A percentile compares a stretch with the other conserved stretches of the same genome.
Evolutionary conservation across 2,113 vertebrate species (phyloP).

Genomic region (Muntiacus muntjak): DNA sequence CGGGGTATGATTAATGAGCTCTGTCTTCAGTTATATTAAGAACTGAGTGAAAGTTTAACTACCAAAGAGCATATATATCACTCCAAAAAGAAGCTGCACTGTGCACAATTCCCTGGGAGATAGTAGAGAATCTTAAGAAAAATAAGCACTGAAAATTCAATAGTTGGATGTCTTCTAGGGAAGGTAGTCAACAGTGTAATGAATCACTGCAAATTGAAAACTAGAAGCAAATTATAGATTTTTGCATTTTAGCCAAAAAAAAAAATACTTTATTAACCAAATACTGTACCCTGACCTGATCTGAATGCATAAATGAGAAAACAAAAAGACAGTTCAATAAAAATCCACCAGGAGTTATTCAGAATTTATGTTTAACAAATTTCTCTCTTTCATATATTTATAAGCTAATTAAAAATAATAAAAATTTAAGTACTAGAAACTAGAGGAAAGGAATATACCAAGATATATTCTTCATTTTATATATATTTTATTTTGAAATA

Average conservation of each 20-base stretch:
- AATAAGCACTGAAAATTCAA: conserved; percentile 66
- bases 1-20: conserved; percentile 73
- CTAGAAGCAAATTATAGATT: conserved; percentile 37
- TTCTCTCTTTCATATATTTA: neutral
- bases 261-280: conserved; percentile 53
- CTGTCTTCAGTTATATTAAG: conserved; percentile 64
- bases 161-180: conserved; percentile 66
- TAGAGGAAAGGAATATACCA: neutral
- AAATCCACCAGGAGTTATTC: neutral
- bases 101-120: conserved; percentile 49
- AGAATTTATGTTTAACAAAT: neutral
- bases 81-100: conserved; percentile 62
- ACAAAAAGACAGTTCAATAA: neutral
- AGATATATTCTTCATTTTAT: neutral
- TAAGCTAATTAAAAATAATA: neutral
- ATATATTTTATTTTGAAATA: neutral
- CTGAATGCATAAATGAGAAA: neutral
- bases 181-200: conserved; percentile 62
- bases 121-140: conserved; percentile 69
- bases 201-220: conserved; percentile 43
- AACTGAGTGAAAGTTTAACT: conserved; percentile 76
- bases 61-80: conserved; percentile 65
- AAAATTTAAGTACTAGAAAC: neutral
- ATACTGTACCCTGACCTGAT: neutral
- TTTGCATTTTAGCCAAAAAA: conserved; percentile 39